Evolutionary conservation across 2,113 vertebrate genomes (phyloP).

Genomic region (Madoqua kirkii): DNA sequence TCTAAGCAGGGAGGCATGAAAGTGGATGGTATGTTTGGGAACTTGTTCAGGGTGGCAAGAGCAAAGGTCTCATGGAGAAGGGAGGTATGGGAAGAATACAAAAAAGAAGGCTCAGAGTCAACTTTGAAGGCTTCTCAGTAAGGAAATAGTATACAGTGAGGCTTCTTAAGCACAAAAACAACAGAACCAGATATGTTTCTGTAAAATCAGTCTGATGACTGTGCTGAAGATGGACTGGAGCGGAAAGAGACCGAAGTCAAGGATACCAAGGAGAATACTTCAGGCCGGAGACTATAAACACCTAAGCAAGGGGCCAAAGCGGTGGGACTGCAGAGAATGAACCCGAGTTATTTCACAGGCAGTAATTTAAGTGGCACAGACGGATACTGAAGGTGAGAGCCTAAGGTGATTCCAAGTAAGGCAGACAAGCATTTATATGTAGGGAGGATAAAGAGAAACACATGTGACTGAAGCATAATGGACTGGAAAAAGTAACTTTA

Average conservation of each 20-base stretch:
- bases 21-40: background rate
- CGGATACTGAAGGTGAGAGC: background rate
- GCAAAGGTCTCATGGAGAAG: background rate
- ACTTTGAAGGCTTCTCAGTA: background rate
- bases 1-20: background rate
- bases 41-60: background rate
- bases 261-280: background rate
- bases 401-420: background rate
- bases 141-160: background rate
- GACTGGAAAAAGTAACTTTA: background rate
- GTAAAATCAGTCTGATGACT: background rate
- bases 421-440: background rate
- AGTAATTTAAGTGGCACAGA: background rate
- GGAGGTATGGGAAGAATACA: background rate
- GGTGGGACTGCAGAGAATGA: background rate
- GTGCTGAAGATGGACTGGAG: background rate
- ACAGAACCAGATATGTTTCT: background rate
- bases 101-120: background rate
- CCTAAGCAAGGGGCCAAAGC: background rate
- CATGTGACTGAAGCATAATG: background rate
- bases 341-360: background rate
- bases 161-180: conserved; percentile 13
- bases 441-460: background rate
- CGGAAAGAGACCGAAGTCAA: background rate
- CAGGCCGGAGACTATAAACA: background rate